These are phyloP conservation scores for Tetragonisca angustula DNA, from an alignment of 2,888 invertebrate genomes.

Conservation along the genomic window DNA sequence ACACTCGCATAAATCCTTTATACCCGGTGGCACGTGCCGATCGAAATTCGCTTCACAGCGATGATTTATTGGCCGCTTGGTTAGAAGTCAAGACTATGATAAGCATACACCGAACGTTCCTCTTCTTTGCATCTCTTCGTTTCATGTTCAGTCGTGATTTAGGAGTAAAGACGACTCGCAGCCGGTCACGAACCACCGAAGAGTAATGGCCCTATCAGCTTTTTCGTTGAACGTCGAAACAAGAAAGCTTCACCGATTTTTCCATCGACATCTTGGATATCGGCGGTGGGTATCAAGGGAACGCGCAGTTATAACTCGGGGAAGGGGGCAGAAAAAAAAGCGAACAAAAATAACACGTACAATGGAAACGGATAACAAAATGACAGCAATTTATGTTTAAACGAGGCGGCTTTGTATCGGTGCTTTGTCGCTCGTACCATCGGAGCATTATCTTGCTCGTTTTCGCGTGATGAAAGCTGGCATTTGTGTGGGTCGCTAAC, in stretches of 20 bases:
- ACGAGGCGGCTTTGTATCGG: slow-evolving; percentile 43
- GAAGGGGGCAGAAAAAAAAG: no score
- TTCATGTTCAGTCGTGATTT: slow-evolving; percentile 29
- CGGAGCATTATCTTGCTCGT: slow-evolving; percentile 40
- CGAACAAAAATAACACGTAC: background rate
- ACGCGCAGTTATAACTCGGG: background rate
- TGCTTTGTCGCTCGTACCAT: slow-evolving; percentile 43
- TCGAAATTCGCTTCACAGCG: slow-evolving; percentile 60
- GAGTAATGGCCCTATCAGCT: slow-evolving; percentile 8
- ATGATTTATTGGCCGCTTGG: slow-evolving; percentile 49
- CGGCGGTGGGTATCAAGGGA: background rate
- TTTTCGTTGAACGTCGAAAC: slow-evolving; percentile 5
- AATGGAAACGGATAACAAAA: slow-evolving; percentile 38
- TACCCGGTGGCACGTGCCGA: slow-evolving; percentile 62
- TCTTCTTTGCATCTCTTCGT: slow-evolving; percentile 24
- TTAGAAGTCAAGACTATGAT: slow-evolving; percentile 17
- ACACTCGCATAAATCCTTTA: slow-evolving; percentile 64
- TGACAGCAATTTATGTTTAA: slow-evolving; percentile 41
- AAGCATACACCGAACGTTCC: slow-evolving; percentile 1
- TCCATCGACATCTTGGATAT: slow-evolving; percentile 1
- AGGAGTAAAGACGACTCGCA: slow-evolving; percentile 2
- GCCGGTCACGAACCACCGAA: background rate
- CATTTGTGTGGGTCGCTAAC: slow-evolving; percentile 15
- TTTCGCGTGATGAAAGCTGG: slow-evolving; percentile 52
- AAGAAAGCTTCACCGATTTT: background rate